phyloP scores from a whole-genome alignment of 2,113 vertebrate genomes.

The Azemiops feae region DNA sequence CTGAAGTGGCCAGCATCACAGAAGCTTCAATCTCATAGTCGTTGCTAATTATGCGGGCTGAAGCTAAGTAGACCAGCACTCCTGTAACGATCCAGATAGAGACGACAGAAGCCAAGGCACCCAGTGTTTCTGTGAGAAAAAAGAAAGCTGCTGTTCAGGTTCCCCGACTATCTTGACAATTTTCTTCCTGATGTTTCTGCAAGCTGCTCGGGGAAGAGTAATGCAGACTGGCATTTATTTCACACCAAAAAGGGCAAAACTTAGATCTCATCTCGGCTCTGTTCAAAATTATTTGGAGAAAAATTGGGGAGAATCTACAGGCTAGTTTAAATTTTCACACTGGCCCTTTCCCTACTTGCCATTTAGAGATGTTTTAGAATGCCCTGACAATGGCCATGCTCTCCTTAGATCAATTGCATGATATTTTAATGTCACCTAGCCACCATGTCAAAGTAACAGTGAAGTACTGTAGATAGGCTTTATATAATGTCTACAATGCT shows the following conservation, averaged over 20 bases:
- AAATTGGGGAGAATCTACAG: background rate
- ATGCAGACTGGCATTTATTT: background rate
- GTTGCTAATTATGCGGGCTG: constrained; percentile 84
- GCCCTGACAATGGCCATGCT: background rate
- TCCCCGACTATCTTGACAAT: background rate
- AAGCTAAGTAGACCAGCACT: constrained; percentile 87
- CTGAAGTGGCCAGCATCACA: constrained; percentile 90
- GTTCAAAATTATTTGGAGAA: background rate
- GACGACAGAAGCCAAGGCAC: constrained; percentile 86
- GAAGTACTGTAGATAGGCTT: background rate
- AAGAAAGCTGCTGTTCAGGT: background rate
- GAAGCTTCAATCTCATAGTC: constrained; percentile 92
- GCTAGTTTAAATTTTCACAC: background rate
- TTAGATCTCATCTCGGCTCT: background rate
- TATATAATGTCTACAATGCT: background rate
- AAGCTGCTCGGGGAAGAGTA: background rate
- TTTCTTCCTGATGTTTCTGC: background rate
- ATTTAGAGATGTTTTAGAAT: background rate
- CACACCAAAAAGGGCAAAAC: background rate
- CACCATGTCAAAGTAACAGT: background rate
- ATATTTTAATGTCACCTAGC: background rate
- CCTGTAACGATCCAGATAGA: constrained; percentile 96
- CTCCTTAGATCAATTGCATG: background rate
- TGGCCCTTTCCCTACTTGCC: background rate
- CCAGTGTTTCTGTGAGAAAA: constrained; percentile 81